Percentiles rank a stretch among this genome's conserved stretches.
Evolutionary conservation across 2,797 vertebrate species (phyloP).

Genomic region (Fistularia commersonii): DNA sequence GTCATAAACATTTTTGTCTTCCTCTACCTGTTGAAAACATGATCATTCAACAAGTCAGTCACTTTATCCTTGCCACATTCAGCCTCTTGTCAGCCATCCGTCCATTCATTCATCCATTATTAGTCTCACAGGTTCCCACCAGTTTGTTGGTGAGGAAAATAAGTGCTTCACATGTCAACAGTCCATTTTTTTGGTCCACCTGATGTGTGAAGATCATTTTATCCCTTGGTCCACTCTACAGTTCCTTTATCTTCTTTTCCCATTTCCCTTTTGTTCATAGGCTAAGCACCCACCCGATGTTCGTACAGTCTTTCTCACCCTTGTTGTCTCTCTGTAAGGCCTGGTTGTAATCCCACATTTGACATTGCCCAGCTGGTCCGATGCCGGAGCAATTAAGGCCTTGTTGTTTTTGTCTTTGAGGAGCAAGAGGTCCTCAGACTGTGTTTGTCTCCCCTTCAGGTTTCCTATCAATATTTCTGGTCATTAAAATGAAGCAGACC

Average conservation of each 20-base stretch:
- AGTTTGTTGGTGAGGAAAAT: slow-evolving; percentile 59
- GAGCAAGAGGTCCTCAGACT: slow-evolving; percentile 23
- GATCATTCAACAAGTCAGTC: slow-evolving; percentile 42
- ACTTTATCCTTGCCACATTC: slow-evolving; percentile 33
- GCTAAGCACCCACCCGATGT: slow-evolving; percentile 54
- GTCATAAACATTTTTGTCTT: slow-evolving; percentile 36
- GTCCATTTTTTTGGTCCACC: slow-evolving; percentile 52
- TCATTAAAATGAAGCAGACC: slow-evolving; percentile 43
- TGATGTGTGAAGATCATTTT: slow-evolving; percentile 46
- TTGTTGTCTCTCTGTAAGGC: slow-evolving; percentile 39
- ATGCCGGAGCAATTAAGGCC: slow-evolving; percentile 47
- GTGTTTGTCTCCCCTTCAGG: slow-evolving; percentile 41
- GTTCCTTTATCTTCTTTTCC: slow-evolving; percentile 29
- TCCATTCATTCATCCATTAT: slow-evolving; percentile 30
- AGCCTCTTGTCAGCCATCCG: slow-evolving; percentile 17
- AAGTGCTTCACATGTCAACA: slow-evolving; percentile 68
- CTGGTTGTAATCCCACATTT: slow-evolving; percentile 61
- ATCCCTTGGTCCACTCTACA: slow-evolving; percentile 39
- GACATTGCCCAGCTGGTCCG: slow-evolving; percentile 54
- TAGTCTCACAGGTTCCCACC: slow-evolving; percentile 49
- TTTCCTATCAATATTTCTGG: slow-evolving; percentile 53
- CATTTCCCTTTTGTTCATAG: slow-evolving; percentile 47
- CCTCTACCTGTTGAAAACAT: slow-evolving; percentile 37
- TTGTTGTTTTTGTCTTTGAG: slow-evolving; percentile 45
- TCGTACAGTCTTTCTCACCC: slow-evolving; percentile 45